Conservation (phyloP, 2,797 vertebrate species). For the Dallia pectoralis region DNA sequence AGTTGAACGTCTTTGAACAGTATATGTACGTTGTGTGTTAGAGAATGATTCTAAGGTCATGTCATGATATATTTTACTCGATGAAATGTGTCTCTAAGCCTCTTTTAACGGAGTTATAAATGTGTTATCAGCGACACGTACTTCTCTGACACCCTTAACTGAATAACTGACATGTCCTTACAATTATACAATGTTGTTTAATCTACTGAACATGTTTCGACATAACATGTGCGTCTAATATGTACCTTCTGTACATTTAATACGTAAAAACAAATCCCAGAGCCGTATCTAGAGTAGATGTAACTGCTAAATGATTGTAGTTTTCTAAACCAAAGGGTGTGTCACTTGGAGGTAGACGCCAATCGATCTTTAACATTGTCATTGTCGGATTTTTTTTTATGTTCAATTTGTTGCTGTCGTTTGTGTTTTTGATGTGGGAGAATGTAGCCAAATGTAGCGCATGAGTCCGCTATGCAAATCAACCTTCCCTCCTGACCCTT, state of each 20-base stretch:
- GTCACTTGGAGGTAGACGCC: constrained; percentile 64
- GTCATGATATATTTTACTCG: constrained; percentile 15
- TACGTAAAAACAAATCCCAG: constrained; percentile 49
- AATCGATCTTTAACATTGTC: constrained; percentile 50
- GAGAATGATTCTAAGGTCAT: background rate
- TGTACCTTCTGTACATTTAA: constrained; percentile 1
- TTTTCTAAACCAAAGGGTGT: constrained; percentile 80
- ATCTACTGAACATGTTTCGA: constrained; percentile 47
- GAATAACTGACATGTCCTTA: constrained; percentile 58
- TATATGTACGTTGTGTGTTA: constrained; percentile 55
- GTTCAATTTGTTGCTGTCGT: constrained; percentile 33
- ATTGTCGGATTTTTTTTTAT: constrained; percentile 27
- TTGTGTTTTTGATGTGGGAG: constrained; percentile 69
- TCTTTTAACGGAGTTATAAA: constrained; percentile 43
- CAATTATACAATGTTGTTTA: constrained; percentile 55
- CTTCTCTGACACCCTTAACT: constrained; percentile 41
- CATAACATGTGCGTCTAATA: background rate
- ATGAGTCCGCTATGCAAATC: constrained; percentile 82
- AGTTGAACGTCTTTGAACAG: constrained; percentile 47
- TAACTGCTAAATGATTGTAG: constrained; percentile 61
- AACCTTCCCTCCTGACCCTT: constrained; percentile 73
- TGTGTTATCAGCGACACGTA: constrained; percentile 34
- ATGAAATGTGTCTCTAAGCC: constrained; percentile 69
- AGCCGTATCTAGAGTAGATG: constrained; percentile 49
- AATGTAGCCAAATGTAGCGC: constrained; percentile 81